Base-by-base conservation (phyloP, 1,140 invertebrate genomes). In the Ganaspis sp. region DNA sequence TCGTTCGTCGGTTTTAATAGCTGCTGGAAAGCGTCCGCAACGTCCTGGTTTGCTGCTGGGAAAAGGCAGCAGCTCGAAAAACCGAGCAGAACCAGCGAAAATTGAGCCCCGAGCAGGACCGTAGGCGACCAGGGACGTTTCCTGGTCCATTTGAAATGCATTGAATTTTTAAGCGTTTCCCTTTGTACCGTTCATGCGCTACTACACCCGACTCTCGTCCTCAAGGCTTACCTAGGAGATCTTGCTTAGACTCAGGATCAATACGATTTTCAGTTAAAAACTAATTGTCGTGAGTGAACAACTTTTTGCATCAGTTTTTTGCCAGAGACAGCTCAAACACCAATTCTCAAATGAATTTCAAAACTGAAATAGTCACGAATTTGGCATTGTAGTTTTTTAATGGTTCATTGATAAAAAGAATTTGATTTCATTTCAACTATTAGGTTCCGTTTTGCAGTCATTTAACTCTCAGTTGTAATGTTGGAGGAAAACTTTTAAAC, bases 141-240 rank as follows among this genome's bases (percentile, higher is more conserved):
- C 78, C 83, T 77, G 79, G 78, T 78, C 88, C 87, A 90, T 90
- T 90, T 90, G 86, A 90, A 90, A 90, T 90, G 89, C 89, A 90
- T 90, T 90, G 89, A 90, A 90, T 90, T 90, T 90, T 90, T 88
- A 90, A 90, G 88, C 84, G 83, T 21, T 70, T 80, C 74, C 80
- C 86, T 88, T 87, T 88, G 83, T 84, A 70, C 75, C 58, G 80
- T 69, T 42, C 70, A 64, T 64, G 58, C 58, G 58, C 58, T 64
- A 64, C 58, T 64, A 64, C 58, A 64, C 23, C 23, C 6, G 5
- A 64, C 58, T 64, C 23, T 64, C 58, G 23, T 64, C 23, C 58
- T 64, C 58, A 64, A 64, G 58, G 23, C 26, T 64, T n/a, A 29
- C 58, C 58, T 64, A 29, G 58, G 58, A 34, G 29, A 64, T 64